phyloP scores from a whole-genome alignment of 2,113 vertebrate species.

The Psittacula cyanocephala region DNA sequence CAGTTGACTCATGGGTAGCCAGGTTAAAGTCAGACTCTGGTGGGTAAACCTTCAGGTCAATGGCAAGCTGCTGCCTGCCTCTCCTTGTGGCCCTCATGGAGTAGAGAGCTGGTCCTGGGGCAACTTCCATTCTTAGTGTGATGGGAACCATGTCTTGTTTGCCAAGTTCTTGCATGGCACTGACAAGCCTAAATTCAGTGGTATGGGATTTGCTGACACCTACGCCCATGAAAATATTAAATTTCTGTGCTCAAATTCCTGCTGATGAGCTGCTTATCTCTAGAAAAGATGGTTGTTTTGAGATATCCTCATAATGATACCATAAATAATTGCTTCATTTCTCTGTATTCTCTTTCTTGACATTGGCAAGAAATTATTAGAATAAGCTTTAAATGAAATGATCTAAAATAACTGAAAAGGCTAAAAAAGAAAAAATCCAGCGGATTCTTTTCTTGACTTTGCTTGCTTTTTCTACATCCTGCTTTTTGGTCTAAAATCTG shows the following conservation, averaged over 20 bases:
- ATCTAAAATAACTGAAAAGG: conserved; percentile 27
- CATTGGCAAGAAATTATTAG: conserved; percentile 15
- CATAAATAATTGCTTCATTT: conserved; percentile 1
- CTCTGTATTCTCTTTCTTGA: neutral
- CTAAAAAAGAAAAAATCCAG: neutral
- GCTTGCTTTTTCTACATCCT: neutral
- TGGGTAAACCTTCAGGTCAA: neutral
- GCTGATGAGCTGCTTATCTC: neutral
- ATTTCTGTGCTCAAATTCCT: neutral
- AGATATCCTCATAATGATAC: neutral
- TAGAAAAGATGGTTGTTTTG: neutral
- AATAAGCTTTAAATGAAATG: conserved; percentile 5
- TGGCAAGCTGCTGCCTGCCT: neutral
- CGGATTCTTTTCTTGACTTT: neutral
- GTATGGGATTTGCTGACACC: neutral
- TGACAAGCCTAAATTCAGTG: neutral
- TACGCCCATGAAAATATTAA: neutral
- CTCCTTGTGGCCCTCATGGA: fast-evolving
- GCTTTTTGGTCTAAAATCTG: neutral
- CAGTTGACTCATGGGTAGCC: neutral
- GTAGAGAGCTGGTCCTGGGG: neutral
- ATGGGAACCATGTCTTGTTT: neutral
- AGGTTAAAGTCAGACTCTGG: neutral
- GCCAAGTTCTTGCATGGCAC: neutral
- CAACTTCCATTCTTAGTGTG: fast-evolving